Percentiles rank a stretch among this genome's conserved stretches.
Evolutionary conservation across 1,140 invertebrate species (phyloP).

Genomic region (Leptinotarsa defecta): DNA sequence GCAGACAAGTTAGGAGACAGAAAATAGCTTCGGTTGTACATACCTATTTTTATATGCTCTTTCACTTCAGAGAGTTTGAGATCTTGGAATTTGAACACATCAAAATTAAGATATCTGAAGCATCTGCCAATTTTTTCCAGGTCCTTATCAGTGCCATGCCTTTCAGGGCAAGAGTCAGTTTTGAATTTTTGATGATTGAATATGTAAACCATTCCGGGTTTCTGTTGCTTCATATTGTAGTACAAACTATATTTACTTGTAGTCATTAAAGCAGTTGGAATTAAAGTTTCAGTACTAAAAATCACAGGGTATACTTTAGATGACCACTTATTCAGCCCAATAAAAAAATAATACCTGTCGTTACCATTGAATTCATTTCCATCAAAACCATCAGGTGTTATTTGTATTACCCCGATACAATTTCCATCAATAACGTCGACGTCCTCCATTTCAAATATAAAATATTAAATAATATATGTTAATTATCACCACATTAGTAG

Average conservation of each 20-base stretch:
- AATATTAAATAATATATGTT: too few species aligned
- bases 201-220: conserved; percentile 19
- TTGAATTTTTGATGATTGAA: conserved; percentile 13
- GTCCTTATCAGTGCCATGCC: conserved; percentile 13
- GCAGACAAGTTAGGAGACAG: too few species aligned
- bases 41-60: conserved; percentile 5
- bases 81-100: conserved; percentile 10
- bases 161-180: too few species aligned
- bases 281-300: neutral
- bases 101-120: conserved; percentile 7
- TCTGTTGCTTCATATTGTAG: conserved; percentile 14
- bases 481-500: neutral
- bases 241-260: conserved; percentile 6
- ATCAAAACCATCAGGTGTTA: too few species aligned
- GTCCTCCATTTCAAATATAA: neutral
- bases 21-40: neutral
- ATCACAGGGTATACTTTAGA: neutral
- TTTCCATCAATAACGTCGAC: neutral
- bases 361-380: too few species aligned
- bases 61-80: conserved; percentile 9
- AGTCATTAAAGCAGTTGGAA: neutral
- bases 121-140: neutral
- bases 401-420: neutral
- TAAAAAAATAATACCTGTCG: too few species aligned
- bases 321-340: too few species aligned